Percentiles rank a stretch among this genome's conserved stretches.
phyloP scores from a whole-genome alignment of 2,113 vertebrate species.

The Phalacrocorax pelagicus region DNA sequence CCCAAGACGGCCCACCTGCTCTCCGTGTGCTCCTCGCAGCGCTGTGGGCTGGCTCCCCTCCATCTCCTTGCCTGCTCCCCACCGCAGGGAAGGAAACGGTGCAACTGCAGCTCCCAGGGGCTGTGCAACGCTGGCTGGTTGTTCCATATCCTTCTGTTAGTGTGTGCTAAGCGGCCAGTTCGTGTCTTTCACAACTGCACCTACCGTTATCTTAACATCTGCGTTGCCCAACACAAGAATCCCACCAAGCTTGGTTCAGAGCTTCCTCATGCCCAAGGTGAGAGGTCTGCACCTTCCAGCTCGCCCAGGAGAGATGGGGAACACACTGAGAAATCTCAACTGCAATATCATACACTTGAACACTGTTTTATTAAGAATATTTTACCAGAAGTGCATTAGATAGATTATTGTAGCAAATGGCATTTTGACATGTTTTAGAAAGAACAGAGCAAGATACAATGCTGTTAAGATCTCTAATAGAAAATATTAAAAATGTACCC shows the following conservation, averaged over 20 bases:
- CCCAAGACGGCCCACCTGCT: not conserved
- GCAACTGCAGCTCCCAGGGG: not conserved
- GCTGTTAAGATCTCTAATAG: not conserved
- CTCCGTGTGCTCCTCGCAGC: rapidly evolving
- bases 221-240: not conserved
- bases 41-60: not conserved
- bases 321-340: not conserved
- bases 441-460: not conserved
- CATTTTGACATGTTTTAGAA: not conserved
- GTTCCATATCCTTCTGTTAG: conserved; percentile 17
- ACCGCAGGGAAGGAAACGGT: not conserved
- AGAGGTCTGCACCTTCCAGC: not conserved
- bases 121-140: not conserved
- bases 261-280: not conserved
- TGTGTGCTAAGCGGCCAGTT: not conserved
- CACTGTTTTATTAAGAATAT: not conserved
- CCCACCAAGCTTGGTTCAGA: rapidly evolving
- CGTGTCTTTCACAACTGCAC: not conserved
- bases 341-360: not conserved
- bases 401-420: not conserved
- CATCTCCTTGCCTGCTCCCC: rapidly evolving
- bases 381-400: not conserved
- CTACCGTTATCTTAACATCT: not conserved
- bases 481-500: not conserved
- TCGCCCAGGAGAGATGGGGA: not conserved